These are phyloP conservation scores for Gymnopithys bicolor DNA, from an alignment of 2,797 vertebrate species.

Conservation along the genomic window DNA sequence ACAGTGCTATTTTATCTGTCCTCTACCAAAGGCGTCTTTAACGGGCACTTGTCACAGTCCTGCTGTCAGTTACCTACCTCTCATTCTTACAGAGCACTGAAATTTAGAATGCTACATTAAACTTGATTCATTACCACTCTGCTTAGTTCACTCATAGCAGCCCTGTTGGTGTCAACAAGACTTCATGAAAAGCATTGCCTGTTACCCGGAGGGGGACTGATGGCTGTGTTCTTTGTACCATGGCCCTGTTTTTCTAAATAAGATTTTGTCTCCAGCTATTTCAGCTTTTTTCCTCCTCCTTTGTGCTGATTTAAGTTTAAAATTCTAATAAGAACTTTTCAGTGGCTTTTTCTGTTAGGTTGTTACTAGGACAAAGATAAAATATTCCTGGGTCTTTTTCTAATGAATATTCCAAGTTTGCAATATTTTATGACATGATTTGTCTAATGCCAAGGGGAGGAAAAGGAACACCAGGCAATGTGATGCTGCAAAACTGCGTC, in stretches of 20 bases:
- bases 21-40: background rate
- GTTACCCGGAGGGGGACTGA: background rate
- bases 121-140: background rate
- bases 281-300: background rate
- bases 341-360: background rate
- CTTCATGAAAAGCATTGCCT: background rate
- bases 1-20: background rate
- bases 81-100: background rate
- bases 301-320: background rate
- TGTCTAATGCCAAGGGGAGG: background rate
- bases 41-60: background rate
- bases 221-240: background rate
- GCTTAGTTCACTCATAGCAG: background rate
- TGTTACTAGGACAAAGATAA: background rate
- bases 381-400: background rate
- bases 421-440: background rate
- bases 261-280: background rate
- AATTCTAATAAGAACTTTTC: background rate
- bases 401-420: background rate
- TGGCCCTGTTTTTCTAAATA: background rate
- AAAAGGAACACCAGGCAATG: background rate
- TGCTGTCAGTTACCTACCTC: background rate
- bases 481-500: background rate
- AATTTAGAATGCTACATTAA: constrained; percentile 18
- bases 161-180: constrained; percentile 25